Evolutionary conservation across 35 echinoderm and acorn worm genomes (phyloP).

Genomic region (Hemicentrotus pulcherrimus): DNA sequence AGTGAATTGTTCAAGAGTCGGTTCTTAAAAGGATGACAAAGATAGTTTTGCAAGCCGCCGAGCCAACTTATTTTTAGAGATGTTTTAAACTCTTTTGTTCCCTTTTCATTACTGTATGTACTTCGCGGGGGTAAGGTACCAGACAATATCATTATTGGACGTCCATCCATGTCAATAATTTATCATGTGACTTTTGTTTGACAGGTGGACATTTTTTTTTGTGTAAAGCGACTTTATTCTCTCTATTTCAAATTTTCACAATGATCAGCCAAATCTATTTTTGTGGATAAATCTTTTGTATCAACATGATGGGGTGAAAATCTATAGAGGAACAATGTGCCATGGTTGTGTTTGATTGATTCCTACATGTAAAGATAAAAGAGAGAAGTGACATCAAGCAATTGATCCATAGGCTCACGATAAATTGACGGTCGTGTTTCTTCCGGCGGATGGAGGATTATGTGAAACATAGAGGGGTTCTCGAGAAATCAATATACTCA

Average conservation of each 20-base stretch:
- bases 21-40: no score
- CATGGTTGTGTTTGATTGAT: background rate
- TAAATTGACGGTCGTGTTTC: background rate
- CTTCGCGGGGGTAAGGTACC: background rate
- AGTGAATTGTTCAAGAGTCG: no score
- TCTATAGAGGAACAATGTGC: background rate
- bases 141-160: background rate
- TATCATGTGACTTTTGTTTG: background rate
- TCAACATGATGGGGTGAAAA: background rate
- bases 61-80: no score
- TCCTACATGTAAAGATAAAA: background rate
- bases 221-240: background rate
- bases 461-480: background rate
- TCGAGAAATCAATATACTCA: background rate
- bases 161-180: background rate
- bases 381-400: background rate
- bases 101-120: background rate
- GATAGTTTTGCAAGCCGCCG: no score
- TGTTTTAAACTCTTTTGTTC: no score
- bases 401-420: background rate
- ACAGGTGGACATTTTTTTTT: no score
- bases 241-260: background rate
- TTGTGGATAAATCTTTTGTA: background rate
- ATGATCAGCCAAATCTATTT: background rate
- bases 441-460: background rate